phyloP scores from a whole-genome alignment of 2,797 vertebrate species.

The Gobionotothen gibberifrons region DNA sequence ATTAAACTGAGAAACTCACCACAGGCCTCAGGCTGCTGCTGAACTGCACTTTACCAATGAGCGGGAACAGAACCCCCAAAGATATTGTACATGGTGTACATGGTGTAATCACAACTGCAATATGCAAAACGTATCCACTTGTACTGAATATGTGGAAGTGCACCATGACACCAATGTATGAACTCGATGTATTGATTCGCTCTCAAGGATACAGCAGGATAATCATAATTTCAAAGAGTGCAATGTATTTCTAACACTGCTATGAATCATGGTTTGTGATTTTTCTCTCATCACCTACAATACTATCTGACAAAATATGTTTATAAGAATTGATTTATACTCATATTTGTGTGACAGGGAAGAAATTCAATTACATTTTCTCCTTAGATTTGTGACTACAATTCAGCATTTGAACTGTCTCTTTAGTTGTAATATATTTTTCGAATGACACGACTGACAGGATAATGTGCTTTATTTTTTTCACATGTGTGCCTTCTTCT shows the following conservation, averaged over 20 bases:
- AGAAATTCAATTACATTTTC: constrained; percentile 6
- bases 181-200: constrained; percentile 61
- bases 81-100: neutral
- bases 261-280: constrained; percentile 69
- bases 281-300: constrained; percentile 32
- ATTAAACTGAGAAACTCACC: constrained; percentile 61
- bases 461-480: neutral
- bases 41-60: constrained; percentile 31
- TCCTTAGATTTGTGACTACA: constrained; percentile 19
- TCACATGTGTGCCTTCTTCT: neutral
- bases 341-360: neutral
- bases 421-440: neutral
- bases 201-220: constrained; percentile 41
- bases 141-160: constrained; percentile 28
- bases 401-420: neutral
- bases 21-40: constrained; percentile 40
- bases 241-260: constrained; percentile 49
- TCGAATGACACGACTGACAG: neutral
- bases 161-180: constrained; percentile 41
- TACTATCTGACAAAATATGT: constrained; percentile 41
- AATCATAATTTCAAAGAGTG: constrained; percentile 65
- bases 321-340: constrained; percentile 42
- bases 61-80: constrained; percentile 5
- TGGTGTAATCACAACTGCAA: constrained; percentile 12
- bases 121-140: constrained; percentile 45